phyloP scores from a whole-genome alignment of 2,113 vertebrate genomes.

The Xiphias gladius region DNA sequence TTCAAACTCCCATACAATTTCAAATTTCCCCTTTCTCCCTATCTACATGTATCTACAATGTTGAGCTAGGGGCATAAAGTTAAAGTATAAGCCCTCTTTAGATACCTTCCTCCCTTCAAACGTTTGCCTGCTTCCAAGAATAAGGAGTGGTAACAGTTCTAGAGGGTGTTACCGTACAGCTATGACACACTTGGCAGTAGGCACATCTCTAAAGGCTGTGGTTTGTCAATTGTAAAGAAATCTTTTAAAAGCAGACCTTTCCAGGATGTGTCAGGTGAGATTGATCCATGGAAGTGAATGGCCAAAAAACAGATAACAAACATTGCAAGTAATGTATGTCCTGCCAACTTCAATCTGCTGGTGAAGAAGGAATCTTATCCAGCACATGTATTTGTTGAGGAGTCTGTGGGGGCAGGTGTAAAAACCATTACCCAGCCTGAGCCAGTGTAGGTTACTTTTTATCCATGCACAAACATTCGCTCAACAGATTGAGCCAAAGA shows the following conservation, averaged over 20 bases:
- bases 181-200: not conserved
- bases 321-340: not conserved
- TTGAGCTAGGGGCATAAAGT: not conserved
- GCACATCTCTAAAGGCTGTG: not conserved
- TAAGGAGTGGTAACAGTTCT: not conserved
- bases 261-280: slow-evolving; percentile 23
- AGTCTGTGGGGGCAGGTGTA: slow-evolving; percentile 47
- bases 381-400: slow-evolving; percentile 36
- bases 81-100: not conserved
- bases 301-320: slow-evolving; percentile 29
- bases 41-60: not conserved
- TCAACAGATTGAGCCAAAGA: not conserved
- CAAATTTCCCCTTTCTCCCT: not conserved
- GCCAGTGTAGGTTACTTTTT: slow-evolving; percentile 27
- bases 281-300: not conserved
- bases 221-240: not conserved
- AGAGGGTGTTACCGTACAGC: not conserved
- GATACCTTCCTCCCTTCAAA: not conserved
- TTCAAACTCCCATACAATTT: not conserved
- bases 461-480: slow-evolving; percentile 7
- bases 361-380: slow-evolving; percentile 50
- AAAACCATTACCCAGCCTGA: slow-evolving; percentile 56
- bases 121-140: not conserved
- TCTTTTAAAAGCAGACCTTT: slow-evolving; percentile 35
- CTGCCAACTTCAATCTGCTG: not conserved